Base-by-base conservation (phyloP, 1,140 invertebrate species). In the Sinella curviseta region DNA sequence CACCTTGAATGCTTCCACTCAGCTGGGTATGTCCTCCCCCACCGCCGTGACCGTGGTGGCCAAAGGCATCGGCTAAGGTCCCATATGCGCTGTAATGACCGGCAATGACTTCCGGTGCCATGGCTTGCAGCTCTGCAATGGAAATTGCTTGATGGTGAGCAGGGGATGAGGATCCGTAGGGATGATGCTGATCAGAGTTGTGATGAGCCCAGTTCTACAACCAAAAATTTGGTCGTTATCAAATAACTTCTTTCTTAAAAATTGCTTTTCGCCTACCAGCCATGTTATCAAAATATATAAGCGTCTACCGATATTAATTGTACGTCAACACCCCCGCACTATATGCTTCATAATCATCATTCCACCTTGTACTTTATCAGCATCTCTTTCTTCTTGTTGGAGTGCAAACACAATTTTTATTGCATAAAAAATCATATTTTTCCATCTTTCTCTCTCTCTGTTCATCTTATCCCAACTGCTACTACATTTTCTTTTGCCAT, bases 151-250 rank as follows among this genome's bases (percentile, higher is more conserved):
- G 75, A 14, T 55, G n/a, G 17, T 77, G 75, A 14, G 76, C 57
- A 36, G 76, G 57, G 2, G 76, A 74, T 0, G 67, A 39, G 26
- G 75, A 55, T 3, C 76, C 67, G 30, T 57, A 55, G 0, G n/a
- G 20, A 26, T 80, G 75, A 54, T 80, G 75, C 20, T 80, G 78
- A 30, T 80, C 79, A 28, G 76, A 77, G 28, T 57, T 75, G n/a
- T 75, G 73, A 24, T 75, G 70, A 34, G 17, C 33, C 79, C 79
- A 80, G 4, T 35, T 30, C 76, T 80, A 67, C 30, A 65, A 33
- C n/a, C n/a, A 48, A 36, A 74, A n/a, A 26, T 65, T 39, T 20
- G 39, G n/a, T n/a, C n/a, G n/a, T n/a, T n/a, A n/a, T n/a, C n/a
- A n/a, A n/a, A n/a, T n/a, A n/a, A n/a, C n/a, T n/a, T n/a, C n/a